phyloP scores from a whole-genome alignment of 2,888 invertebrate genomes.

The Selenia dentaria region DNA sequence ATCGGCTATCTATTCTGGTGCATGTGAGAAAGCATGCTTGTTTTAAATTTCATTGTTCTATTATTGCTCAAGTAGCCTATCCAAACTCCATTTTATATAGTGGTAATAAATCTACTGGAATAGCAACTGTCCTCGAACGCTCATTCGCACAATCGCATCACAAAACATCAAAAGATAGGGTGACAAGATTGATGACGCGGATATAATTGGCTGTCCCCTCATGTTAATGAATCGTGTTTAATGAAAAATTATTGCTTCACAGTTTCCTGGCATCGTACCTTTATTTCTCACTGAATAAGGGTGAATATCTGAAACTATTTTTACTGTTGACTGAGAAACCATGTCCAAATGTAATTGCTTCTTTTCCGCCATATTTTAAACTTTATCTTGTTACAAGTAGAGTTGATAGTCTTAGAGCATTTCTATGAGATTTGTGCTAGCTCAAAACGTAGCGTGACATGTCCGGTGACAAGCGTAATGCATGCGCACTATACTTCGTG shows the following conservation, averaged over 20 bases:
- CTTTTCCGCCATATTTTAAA: neutral
- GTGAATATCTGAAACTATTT: neutral
- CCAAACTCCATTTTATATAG: no score
- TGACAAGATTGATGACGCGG: slow-evolving; percentile 72
- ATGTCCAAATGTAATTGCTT: neutral
- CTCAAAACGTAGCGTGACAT: slow-evolving; percentile 39
- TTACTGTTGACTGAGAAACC: neutral
- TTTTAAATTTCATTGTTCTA: no score
- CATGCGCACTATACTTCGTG: slow-evolving; percentile 64
- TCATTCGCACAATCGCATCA: slow-evolving; percentile 39
- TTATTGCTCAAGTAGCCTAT: no score
- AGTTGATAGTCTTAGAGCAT: neutral
- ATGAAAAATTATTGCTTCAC: slow-evolving; percentile 48
- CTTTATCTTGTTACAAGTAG: slow-evolving; percentile 5
- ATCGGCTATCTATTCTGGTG: no score
- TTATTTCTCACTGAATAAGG: slow-evolving; percentile 23
- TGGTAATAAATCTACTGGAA: no score
- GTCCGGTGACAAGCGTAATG: slow-evolving; percentile 50
- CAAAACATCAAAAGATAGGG: slow-evolving; percentile 70
- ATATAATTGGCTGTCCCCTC: slow-evolving; percentile 73
- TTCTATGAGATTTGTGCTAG: slow-evolving; percentile 1
- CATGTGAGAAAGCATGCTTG: no score
- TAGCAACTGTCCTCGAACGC: slow-evolving; percentile 10
- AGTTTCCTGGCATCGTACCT: slow-evolving; percentile 20
- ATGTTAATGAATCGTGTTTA: slow-evolving; percentile 80